Evolutionary conservation across 2,113 vertebrate species (phyloP), one percentile per base, ranked within the genome.

Genomic region (Zootoca vivipara): DNA sequence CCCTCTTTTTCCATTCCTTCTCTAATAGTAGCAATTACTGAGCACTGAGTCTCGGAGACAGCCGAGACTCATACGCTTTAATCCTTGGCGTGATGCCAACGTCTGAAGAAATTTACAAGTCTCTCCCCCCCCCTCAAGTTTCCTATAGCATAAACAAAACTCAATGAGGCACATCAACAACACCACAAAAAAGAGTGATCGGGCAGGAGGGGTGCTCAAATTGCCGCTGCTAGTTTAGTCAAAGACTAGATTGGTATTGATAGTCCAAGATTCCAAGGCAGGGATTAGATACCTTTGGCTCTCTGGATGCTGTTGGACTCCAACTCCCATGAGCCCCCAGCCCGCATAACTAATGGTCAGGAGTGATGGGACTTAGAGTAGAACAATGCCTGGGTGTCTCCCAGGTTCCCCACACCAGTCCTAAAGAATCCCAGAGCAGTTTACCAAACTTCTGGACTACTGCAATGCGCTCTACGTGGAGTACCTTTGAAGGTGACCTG

Each of bases 131-230:
- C 40, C 22, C 9, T 18, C 30, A 26, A 35, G 5, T 30, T 35
- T 89, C 89, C 82, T 33, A 2, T 10, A 80, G 85, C 86, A 94
- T 81, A 94, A 95, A 91, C 77, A 93, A 64, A 79, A 69, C 86
- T 90, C 87, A 38, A 1, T 1, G 78, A 93, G 82, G 83, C 80
- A 87, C n/a, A 91, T 85, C 69, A 78, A 1, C 33, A 67, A 85
- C 5, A 3, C 86, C 46, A 52, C 46, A 52, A 35, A 2, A 67
- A 10, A 85, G 58, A 5, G 12, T 73, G 40, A 80, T 28, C 65
- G 1, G 56, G 82, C 3, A 83, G 82, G 89, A 91, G 28, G 88
- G 74, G 20, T n/a, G 2, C 30, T 86, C 6, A 81, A 13, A 0
- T 4, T 9, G 9, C 40, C n/a, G 7, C 33, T 1, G 13, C 52